Evolutionary conservation across 1,140 invertebrate species (phyloP).

Genomic region (Calycopis cecrops): DNA sequence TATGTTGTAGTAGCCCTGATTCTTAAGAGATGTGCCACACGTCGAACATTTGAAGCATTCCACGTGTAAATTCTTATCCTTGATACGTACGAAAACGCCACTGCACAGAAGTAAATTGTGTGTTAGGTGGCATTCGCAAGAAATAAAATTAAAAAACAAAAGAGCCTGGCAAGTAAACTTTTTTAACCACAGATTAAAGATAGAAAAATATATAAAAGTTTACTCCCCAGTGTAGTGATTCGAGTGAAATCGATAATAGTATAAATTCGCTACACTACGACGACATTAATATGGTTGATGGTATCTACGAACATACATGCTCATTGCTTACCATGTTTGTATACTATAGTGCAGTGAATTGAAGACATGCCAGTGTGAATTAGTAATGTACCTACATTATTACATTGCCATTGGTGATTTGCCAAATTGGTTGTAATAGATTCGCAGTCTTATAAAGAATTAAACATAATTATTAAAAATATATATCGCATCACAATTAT

Average conservation of each 20-base stretch:
- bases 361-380: slow-evolving; percentile 1
- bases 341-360: slow-evolving; percentile 5
- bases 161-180: no score
- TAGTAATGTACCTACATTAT: not conserved
- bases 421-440: not conserved
- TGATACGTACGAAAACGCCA: slow-evolving; percentile 96
- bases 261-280: no score
- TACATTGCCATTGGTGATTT: not conserved
- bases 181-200: no score
- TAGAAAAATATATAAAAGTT: no score
- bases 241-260: no score
- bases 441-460: no score
- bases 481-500: no score
- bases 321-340: slow-evolving; percentile 1
- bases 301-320: slow-evolving; percentile 7
- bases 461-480: no score
- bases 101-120: slow-evolving; percentile 66
- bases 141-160: not conserved
- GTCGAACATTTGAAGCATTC: slow-evolving; percentile 98
- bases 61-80: slow-evolving; percentile 96
- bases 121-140: slow-evolving; percentile 7
- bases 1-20: slow-evolving; percentile 96
- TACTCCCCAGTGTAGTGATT: no score
- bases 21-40: slow-evolving; percentile 95
- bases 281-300: not conserved